These are phyloP conservation scores for Pipistrellus nathusii DNA, from an alignment of 2,797 vertebrate species.

Conservation along the genomic window DNA sequence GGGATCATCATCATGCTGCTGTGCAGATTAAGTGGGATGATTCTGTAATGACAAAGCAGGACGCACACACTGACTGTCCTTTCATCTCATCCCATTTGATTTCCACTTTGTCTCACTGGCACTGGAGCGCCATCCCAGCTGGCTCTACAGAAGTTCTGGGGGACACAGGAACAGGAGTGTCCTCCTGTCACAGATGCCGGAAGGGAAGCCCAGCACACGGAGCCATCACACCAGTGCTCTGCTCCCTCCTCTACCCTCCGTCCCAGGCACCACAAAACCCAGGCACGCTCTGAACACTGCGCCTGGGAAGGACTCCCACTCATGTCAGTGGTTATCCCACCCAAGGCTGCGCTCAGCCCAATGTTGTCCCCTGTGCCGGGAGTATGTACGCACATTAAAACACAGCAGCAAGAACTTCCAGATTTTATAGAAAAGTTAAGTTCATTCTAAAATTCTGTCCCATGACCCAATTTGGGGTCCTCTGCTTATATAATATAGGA, in stretches of 20 bases:
- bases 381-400: background rate
- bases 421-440: background rate
- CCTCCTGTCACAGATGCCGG: background rate
- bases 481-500: background rate
- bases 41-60: background rate
- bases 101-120: background rate
- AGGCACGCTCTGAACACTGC: background rate
- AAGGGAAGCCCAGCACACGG: no score
- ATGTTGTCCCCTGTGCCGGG: accelerated
- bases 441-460: background rate
- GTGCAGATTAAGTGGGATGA: background rate
- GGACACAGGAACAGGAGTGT: background rate
- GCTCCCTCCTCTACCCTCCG: background rate
- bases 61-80: background rate
- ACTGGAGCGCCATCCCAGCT: background rate
- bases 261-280: background rate
- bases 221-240: background rate
- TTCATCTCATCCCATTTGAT: background rate
- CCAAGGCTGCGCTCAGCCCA: background rate
- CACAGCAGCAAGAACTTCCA: background rate
- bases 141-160: background rate
- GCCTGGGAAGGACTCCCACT: background rate
- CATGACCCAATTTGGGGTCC: background rate
- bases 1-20: accelerated
- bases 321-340: accelerated